A percentile compares a stretch with the other conserved stretches of the same genome.
phyloP scores from a whole-genome alignment of 2,113 vertebrate species.

The Passer domesticus region DNA sequence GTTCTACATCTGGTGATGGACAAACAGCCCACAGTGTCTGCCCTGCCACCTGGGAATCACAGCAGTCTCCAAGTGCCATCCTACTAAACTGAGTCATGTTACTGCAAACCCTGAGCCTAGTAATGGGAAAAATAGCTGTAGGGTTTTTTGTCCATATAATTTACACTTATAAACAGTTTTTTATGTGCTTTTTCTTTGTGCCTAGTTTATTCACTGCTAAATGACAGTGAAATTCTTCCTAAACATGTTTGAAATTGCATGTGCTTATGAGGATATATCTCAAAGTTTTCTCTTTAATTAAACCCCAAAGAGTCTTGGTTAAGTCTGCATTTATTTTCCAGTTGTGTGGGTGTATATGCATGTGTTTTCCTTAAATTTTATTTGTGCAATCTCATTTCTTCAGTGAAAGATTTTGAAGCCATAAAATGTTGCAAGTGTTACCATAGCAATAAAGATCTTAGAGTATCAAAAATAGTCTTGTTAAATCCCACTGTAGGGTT shows the following conservation, averaged over 20 bases:
- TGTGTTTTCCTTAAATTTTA: background rate
- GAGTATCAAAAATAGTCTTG: background rate
- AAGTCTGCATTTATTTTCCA: background rate
- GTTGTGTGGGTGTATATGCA: background rate
- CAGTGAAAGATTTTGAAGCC: background rate
- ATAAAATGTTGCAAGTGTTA: conserved; percentile 19
- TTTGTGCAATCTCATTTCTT: conserved; percentile 12
- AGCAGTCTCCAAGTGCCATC: background rate
- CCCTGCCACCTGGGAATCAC: background rate
- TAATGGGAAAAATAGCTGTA: background rate
- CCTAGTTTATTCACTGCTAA: background rate
- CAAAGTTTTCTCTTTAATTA: background rate
- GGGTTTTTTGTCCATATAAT: background rate
- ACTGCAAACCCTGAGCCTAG: background rate
- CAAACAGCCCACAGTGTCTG: background rate
- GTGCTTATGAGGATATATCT: background rate
- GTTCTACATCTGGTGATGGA: background rate
- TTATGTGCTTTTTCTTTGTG: background rate
- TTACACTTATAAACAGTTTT: background rate
- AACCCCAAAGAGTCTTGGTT: background rate
- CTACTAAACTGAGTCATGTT: background rate
- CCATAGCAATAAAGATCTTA: conserved; percentile 37
- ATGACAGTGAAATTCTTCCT: background rate
- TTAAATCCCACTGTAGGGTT: background rate
- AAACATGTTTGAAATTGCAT: background rate